Conservation (phyloP, 1,140 invertebrate species). For the Aplysia californica region DNA sequence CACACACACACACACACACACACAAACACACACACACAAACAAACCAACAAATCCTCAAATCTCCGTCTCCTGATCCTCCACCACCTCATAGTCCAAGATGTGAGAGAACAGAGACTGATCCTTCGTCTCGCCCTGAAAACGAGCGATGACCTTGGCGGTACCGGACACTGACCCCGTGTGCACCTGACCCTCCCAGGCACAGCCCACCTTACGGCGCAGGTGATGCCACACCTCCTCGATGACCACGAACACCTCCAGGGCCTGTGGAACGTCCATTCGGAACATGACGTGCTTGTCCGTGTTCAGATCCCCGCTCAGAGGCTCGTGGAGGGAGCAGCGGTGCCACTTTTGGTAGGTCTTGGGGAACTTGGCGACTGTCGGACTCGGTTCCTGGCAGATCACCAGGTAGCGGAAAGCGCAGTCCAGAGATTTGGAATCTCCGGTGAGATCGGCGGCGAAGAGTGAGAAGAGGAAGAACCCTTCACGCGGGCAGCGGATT, state of each 20-base stretch:
- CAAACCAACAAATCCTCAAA: no score
- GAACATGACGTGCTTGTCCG: slow-evolving; percentile 57
- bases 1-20: no score
- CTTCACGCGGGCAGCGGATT: slow-evolving; percentile 62
- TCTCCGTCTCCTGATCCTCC: slow-evolving; percentile 60
- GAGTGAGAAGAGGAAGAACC: slow-evolving; percentile 64
- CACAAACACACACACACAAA: no score
- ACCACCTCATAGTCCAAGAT: slow-evolving; percentile 58
- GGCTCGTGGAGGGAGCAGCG: slow-evolving; percentile 63
- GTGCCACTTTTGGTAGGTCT: slow-evolving; percentile 62
- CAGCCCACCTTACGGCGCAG: slow-evolving; percentile 56
- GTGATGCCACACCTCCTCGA: slow-evolving; percentile 59
- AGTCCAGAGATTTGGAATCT: slow-evolving; percentile 54
- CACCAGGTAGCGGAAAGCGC: slow-evolving; percentile 61
- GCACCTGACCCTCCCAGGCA: slow-evolving; percentile 60
- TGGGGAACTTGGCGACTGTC: slow-evolving; percentile 55
- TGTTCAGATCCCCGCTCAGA: slow-evolving; percentile 59
- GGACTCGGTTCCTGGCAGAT: slow-evolving; percentile 62
- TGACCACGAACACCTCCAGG: slow-evolving; percentile 59
- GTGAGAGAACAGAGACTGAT: slow-evolving; percentile 55
- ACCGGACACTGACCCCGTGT: slow-evolving; percentile 44
- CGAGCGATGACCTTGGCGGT: slow-evolving; percentile 53
- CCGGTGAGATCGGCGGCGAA: slow-evolving; percentile 48
- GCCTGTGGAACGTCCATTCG: slow-evolving; percentile 59
- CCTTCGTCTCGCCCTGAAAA: slow-evolving; percentile 46